phyloP scores from a whole-genome alignment of 2,113 vertebrate genomes.

The Gavia stellata region DNA sequence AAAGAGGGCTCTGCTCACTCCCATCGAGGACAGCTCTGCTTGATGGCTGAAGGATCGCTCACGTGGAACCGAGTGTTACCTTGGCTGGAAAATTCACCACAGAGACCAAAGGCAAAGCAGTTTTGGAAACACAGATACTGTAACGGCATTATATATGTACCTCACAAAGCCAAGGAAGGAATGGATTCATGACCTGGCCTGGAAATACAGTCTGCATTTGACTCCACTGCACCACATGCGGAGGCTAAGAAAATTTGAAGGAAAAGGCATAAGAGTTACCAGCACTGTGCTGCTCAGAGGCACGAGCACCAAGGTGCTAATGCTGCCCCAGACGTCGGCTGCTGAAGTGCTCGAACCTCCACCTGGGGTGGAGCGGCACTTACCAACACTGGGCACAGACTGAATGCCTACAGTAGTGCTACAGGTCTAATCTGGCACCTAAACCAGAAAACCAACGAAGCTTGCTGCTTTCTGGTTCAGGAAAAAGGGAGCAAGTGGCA shows the following conservation, averaged over 20 bases:
- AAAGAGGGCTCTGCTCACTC: neutral
- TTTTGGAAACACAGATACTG: neutral
- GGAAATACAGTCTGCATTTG: neutral
- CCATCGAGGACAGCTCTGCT: neutral
- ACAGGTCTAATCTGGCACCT: neutral
- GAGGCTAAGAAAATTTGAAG: neutral
- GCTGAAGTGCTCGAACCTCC: neutral
- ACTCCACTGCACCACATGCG: neutral
- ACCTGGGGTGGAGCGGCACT: neutral
- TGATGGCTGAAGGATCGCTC: neutral
- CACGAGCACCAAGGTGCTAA: rapidly evolving
- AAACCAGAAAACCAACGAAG: neutral
- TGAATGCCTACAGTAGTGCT: too few species aligned
- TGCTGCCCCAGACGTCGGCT: neutral
- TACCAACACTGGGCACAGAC: rapidly evolving
- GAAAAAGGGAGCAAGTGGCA: neutral
- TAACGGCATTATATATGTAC: neutral
- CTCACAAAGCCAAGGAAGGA: neutral
- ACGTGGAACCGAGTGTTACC: rapidly evolving
- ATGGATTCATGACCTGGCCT: neutral
- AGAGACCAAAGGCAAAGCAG: neutral
- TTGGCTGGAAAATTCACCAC: neutral
- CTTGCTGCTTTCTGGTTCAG: neutral
- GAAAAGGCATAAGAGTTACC: neutral
- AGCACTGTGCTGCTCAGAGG: neutral